Base-by-base conservation (phyloP, 1,140 invertebrate species). In the Cyclargus thomasi region DNA sequence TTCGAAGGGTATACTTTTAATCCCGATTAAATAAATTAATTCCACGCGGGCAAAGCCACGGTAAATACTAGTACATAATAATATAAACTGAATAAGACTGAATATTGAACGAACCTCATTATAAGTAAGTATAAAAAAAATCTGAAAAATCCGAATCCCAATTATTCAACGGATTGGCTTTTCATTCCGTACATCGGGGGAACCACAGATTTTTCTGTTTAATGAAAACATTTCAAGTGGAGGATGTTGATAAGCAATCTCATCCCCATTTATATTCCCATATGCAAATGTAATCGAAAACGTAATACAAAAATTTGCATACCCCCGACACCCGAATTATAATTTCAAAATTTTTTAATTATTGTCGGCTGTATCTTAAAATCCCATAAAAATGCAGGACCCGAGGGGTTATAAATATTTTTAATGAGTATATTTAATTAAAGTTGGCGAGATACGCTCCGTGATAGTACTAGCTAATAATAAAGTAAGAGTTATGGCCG, bases 371-470 rank as follows among this genome's bases (percentile, higher is more conserved):
- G 70, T 80, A 78, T 80, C 81, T 76, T 74, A 77, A 76, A 77
- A 73, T 73, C 70, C 74, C 73, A 82, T 83, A 81, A 82, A 85
- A 79, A 83, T 81, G 80, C 82, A 78, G 70, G 78, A 67, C 72
- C 74, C 70, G 70, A 70, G 67, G 69, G 59, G 75, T 76, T 78
- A 85, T 85, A 85, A 85, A 85, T 83, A 85, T 85, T 81, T 82
- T 85, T 85, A 85, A 85, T 79, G 75, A 75, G 74, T 78, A 78
- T 83, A 85, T 83, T 85, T 85, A 81, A 85, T 85, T 81, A 83
- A 82, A 83, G 72, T 79, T 76, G 63, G 68, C 75, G 75, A 78
- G 79, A 76, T 76, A 72, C 68, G 71, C 69, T 76, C 39, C 75
- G 73, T 73, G 78, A 76, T 76, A 77, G 72, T 72, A 72, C 74